Evolutionary conservation across 2,113 vertebrate species (phyloP).

Genomic region (Paratilapia polleni): DNA sequence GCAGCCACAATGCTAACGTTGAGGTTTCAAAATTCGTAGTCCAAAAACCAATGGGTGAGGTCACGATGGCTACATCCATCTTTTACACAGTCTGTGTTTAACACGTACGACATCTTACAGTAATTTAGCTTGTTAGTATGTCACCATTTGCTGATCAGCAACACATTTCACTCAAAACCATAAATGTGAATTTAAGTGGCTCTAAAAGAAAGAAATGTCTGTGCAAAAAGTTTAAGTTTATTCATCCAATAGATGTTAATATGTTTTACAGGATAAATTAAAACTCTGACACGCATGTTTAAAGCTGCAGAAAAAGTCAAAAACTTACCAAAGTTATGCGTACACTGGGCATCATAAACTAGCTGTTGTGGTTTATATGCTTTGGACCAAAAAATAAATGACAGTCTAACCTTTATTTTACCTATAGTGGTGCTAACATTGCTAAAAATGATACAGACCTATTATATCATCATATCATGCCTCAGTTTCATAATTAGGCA

Average conservation of each 20-base stretch:
- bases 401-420: not conserved
- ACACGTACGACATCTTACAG: not conserved
- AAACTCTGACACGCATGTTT: not conserved
- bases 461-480: not conserved
- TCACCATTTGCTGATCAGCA: accelerated
- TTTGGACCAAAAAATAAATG: not conserved
- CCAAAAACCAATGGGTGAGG: not conserved
- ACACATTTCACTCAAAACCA: not conserved
- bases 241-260: not conserved
- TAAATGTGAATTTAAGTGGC: not conserved
- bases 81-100: not conserved
- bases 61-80: not conserved
- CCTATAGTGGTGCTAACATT: not conserved
- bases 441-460: not conserved
- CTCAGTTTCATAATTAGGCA: not conserved
- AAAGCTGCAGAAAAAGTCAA: not conserved
- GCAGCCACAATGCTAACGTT: not conserved
- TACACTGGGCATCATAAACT: not conserved
- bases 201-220: not conserved
- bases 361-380: not conserved
- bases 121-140: not conserved
- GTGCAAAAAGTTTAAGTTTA: not conserved
- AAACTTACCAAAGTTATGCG: not conserved
- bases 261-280: not conserved
- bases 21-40: not conserved